A percentile compares a stretch with the other conserved stretches of the same genome.
Conservation (phyloP, 2,888 invertebrate species). For the Anaspis maculata region DNA sequence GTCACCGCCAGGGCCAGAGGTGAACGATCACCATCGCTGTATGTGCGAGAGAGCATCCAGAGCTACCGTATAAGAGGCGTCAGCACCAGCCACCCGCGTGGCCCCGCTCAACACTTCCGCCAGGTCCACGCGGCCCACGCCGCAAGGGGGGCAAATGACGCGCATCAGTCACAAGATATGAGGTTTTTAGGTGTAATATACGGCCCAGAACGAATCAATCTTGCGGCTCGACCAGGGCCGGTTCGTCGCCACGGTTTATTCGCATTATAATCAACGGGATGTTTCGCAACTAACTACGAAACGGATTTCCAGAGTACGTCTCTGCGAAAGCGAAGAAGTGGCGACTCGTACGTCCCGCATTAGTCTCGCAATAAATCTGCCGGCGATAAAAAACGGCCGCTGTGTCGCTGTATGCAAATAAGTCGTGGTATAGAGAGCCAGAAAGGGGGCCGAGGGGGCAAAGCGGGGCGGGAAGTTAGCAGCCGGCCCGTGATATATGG, state of each 20-base stretch:
- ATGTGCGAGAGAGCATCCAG: too few relatives aligned
- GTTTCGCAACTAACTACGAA: too few relatives aligned
- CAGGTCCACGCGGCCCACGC: conserved; percentile 11
- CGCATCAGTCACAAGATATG: conserved; percentile 20
- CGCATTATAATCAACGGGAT: too few relatives aligned
- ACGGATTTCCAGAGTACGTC: too few relatives aligned
- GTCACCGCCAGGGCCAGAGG: conserved; percentile 26
- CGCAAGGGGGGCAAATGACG: conserved; percentile 26
- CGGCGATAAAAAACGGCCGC: conserved; percentile 36
- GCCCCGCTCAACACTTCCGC: conserved; percentile 15
- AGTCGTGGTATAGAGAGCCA: conserved; percentile 26
- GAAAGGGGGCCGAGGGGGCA: conserved; percentile 17
- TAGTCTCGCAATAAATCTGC: conserved; percentile 43
- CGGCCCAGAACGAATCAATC: conserved; percentile 10
- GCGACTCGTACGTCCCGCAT: conserved; percentile 22
- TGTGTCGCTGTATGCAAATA: conserved; percentile 45
- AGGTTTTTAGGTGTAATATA: conserved; percentile 12
- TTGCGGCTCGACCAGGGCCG: too few relatives aligned
- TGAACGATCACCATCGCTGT: conserved; percentile 21
- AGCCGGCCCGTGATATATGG: conserved; percentile 43
- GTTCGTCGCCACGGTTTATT: too few relatives aligned
- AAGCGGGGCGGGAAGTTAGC: conserved; percentile 17
- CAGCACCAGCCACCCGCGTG: too few relatives aligned
- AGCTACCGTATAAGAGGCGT: too few relatives aligned
- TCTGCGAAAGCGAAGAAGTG: too few relatives aligned